A percentile compares a stretch with the other conserved stretches of the same genome.
phyloP scores from a whole-genome alignment of 2,888 invertebrate species.

The Liodrosophila aerea region DNA sequence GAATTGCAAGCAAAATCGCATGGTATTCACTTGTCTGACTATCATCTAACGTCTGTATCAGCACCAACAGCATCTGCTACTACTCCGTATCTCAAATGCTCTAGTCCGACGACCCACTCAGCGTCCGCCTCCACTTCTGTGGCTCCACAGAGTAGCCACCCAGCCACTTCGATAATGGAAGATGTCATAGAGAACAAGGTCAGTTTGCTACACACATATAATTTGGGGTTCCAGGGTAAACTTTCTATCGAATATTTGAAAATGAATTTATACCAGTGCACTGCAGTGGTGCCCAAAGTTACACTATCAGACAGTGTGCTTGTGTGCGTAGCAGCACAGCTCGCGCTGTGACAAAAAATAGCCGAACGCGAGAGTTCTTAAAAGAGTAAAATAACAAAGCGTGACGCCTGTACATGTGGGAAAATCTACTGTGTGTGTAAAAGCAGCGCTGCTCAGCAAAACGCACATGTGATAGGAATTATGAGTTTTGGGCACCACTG shows the following conservation, averaged over 20 bases:
- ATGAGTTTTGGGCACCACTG: too few species aligned
- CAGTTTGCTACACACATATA: background rate
- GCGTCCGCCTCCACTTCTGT: background rate
- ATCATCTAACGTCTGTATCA: conserved; percentile 83
- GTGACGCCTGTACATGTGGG: too few species aligned
- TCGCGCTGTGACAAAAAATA: too few species aligned
- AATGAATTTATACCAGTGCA: background rate
- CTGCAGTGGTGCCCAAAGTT: too few species aligned
- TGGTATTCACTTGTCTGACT: conserved; percentile 87
- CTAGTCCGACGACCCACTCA: conserved; percentile 73
- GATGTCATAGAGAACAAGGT: conserved; percentile 82
- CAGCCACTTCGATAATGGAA: conserved; percentile 75
- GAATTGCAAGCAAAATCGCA: conserved; percentile 90
- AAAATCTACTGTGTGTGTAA: too few species aligned
- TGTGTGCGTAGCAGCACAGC: too few species aligned
- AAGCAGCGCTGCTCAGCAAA: too few species aligned
- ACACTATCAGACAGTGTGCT: too few species aligned
- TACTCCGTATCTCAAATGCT: conserved; percentile 82
- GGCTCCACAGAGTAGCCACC: conserved; percentile 59
- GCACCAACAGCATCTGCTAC: conserved; percentile 80
- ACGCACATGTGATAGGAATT: too few species aligned
- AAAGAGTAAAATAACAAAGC: too few species aligned
- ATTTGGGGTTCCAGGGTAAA: too few species aligned
- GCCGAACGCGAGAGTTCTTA: too few species aligned
- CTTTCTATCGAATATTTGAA: background rate